Conservation (phyloP, 2,797 vertebrate genomes). For the Poecilia gillii region DNA sequence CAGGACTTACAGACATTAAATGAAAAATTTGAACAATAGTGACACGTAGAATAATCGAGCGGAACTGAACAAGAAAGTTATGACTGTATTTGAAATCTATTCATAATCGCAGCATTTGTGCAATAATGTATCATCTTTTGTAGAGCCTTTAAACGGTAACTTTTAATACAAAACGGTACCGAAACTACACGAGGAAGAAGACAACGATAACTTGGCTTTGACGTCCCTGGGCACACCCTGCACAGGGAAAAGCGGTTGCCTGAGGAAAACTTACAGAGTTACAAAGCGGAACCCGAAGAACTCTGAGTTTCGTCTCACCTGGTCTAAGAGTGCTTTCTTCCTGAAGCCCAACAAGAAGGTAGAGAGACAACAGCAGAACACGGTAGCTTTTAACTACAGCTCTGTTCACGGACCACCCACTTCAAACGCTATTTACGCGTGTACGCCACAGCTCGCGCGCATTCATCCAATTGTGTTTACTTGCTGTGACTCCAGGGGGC, state of each 20-base stretch:
- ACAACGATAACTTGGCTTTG: constrained; percentile 2
- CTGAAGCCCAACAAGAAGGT: neutral
- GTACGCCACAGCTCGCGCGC: neutral
- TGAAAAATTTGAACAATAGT: constrained; percentile 14
- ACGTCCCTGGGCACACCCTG: constrained; percentile 61
- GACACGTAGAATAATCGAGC: neutral
- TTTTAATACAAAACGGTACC: neutral
- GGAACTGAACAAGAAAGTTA: neutral
- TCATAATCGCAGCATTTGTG: neutral
- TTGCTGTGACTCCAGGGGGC: neutral
- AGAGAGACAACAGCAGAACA: neutral
- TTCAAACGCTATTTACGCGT: neutral
- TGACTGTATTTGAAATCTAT: neutral
- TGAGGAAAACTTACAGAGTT: neutral
- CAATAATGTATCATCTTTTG: neutral
- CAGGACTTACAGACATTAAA: neutral
- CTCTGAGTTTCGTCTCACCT: constrained; percentile 47
- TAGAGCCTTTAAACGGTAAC: rapidly evolving
- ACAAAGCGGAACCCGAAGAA: neutral
- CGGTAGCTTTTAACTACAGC: constrained; percentile 11
- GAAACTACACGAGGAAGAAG: constrained; percentile 26
- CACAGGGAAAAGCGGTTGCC: neutral
- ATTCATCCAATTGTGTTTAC: neutral
- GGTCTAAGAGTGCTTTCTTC: neutral
- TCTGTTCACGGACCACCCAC: constrained; percentile 46